Base-by-base conservation (phyloP, 2,888 invertebrate species). In the Aproaerema taeniolella region DNA sequence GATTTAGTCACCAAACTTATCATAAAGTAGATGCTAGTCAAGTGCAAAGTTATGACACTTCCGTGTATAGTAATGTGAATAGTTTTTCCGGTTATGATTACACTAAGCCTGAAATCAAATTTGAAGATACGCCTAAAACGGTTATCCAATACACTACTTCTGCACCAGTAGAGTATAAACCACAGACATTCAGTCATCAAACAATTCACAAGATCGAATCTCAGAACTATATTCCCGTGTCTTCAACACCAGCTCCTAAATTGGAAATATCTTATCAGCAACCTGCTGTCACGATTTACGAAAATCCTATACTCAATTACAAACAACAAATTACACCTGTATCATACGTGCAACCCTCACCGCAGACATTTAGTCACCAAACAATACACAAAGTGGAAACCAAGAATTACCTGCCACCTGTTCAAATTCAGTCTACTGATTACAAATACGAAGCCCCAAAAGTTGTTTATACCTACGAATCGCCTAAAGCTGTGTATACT, bases 271-370 rank as follows among this genome's bases (percentile, higher is more conserved):
- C 62, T 20, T 78, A 81, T 39, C 74, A 79, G 45, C 67, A 74
- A 34, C 77, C 82, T 26, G 64, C 77, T 15, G 74, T 79, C 1
- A 67, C 81, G 10, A 45, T 72, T 10, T 81, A 85, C 42, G 65
- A 81, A 52, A 85, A 85, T 46, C 85, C 83, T 2, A 61, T 83
- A 10, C 41, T 78, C 5, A 62, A 77, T 49, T 82, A 76, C 42
- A 67, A 66, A 2, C 66, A 77, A 52, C 67, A 73, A 37, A 59
- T 63, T n/a, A 68, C 74, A 12, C 78, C 83, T n/a, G 53, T 69
- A 1, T 58, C 71, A 26, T 67, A 65, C 12, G 55, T 59, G 1
- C 49, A 65, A 25, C 62, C 71, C 45, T 64, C 24, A 34, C 65
- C 79, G 9, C 74, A 76, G 40, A 53, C 66, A 4, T 67, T 59